A percentile compares a stretch with the other conserved stretches of the same genome.
These are phyloP conservation scores for Microctonus aethiopoides DNA, from an alignment of 2,888 invertebrate genomes.

Conservation along the genomic window DNA sequence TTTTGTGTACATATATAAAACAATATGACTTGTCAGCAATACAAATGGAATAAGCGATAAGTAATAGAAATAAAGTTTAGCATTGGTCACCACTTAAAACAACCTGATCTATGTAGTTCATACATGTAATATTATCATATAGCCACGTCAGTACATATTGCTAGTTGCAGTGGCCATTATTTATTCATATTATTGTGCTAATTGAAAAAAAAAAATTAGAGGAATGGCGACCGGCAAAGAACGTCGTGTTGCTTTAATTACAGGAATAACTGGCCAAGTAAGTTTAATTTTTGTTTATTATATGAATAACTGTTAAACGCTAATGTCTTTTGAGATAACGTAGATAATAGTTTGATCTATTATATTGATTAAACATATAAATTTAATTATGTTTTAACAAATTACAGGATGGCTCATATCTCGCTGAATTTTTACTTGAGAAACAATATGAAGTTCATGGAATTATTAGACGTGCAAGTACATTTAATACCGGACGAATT, in stretches of 20 bases:
- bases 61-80: background rate
- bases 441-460: conserved; percentile 98
- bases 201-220: background rate
- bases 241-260: conserved; percentile 87
- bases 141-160: background rate
- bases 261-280: conserved; percentile 98
- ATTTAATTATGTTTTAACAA: too few relatives aligned
- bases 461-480: conserved; percentile 91
- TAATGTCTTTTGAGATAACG: too few relatives aligned
- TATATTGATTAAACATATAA: too few relatives aligned
- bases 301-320: conserved; percentile 18
- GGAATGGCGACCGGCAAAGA: conserved; percentile 50
- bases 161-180: background rate
- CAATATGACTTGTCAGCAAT: background rate
- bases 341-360: too few relatives aligned
- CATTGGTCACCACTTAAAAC: too few relatives aligned
- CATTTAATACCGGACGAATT: conserved; percentile 96
- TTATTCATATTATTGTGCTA: background rate
- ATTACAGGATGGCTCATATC: conserved; percentile 95
- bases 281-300: conserved; percentile 35
- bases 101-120: too few relatives aligned
- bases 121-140: background rate
- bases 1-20: background rate
- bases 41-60: background rate
- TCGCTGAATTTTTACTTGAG: conserved; percentile 91